phyloP scores from a whole-genome alignment of 2,797 vertebrate genomes.

The Eptatretus atami region DNA sequence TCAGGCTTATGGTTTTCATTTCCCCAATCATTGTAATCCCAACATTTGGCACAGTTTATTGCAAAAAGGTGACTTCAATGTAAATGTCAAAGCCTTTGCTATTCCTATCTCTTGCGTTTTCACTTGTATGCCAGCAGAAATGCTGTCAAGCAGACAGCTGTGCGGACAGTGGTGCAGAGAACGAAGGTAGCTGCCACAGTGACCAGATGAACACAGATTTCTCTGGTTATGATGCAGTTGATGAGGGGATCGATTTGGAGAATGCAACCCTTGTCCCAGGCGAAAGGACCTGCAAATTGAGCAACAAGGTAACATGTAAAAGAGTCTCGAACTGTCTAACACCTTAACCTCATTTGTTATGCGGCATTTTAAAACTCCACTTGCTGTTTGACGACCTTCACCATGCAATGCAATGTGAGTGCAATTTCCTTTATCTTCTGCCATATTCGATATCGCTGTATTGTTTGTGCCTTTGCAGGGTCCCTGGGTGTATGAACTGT shows the following conservation, averaged over 20 bases:
- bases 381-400: neutral
- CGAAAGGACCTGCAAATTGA: slow-evolving; percentile 51
- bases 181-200: slow-evolving; percentile 96
- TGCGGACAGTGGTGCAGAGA: slow-evolving; percentile 92
- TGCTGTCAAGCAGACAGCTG: slow-evolving; percentile 95
- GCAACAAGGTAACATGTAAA: slow-evolving; percentile 31
- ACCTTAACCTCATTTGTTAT: neutral
- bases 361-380: neutral
- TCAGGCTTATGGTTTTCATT: no score
- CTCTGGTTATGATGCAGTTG: slow-evolving; percentile 71
- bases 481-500: slow-evolving; percentile 65
- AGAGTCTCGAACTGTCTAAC: slow-evolving; percentile 6
- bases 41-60: no score
- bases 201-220: slow-evolving; percentile 99
- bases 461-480: slow-evolving; percentile 18
- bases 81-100: no score
- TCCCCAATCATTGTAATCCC: no score
- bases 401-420: no score
- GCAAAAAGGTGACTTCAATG: no score
- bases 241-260: slow-evolving; percentile 92
- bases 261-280: slow-evolving; percentile 24
- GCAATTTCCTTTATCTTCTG: neutral
- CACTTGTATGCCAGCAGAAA: slow-evolving; percentile 23
- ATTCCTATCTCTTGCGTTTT: no score
- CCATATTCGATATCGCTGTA: neutral